Base-by-base conservation (phyloP, 2,113 vertebrate genomes). In the Ctenomys sociabilis region DNA sequence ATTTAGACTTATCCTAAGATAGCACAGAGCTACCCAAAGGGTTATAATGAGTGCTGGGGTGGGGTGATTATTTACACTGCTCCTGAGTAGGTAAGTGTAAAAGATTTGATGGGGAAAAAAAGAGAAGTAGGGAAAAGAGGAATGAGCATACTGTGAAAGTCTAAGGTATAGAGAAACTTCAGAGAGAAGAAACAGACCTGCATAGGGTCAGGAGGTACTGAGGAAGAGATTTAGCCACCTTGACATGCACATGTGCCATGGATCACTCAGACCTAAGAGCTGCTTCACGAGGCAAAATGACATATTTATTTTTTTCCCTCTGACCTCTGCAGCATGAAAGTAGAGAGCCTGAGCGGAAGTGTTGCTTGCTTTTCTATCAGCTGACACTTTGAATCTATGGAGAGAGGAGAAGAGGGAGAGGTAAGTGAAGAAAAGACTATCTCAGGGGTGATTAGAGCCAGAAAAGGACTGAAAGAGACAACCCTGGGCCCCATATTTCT, bases 401-500 rank as follows among this genome's bases (percentile, higher is more conserved):
- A 73, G 59, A 59, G 43, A 80, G 59, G 30, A 43, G 61, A 73
- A 64, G 54, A 72, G 52, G 61, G 63, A 43, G 77, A 52, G 11
- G 30, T 24, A 88, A 88, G 75, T 68, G 28, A 85, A 88, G 88
- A 95, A 89, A 85, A 85, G 43, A 78, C 95, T 64, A 88, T 95
- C 73, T 87, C 22, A 90, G 70, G 68, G 85, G 93, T 97, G 95
- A 97, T 96, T 97, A 97, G 57, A 93, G 95, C 80, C 94, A 93
- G 95, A 97, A 61, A 95, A 37, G 54, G 83, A 88, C 90, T 97
- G 91, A 37, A 75, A 94, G 92, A 96, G 96, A 96, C 97, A 97
- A 91, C 91, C 68, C 86, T 70, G 30, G 75, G 85, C 87, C 95
- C 97, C 96, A 91, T 97, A 97, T 97, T 96, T 97, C 81, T 75